Conservation (phyloP, 2,113 vertebrate species). For the Alexandromys fortis region DNA sequence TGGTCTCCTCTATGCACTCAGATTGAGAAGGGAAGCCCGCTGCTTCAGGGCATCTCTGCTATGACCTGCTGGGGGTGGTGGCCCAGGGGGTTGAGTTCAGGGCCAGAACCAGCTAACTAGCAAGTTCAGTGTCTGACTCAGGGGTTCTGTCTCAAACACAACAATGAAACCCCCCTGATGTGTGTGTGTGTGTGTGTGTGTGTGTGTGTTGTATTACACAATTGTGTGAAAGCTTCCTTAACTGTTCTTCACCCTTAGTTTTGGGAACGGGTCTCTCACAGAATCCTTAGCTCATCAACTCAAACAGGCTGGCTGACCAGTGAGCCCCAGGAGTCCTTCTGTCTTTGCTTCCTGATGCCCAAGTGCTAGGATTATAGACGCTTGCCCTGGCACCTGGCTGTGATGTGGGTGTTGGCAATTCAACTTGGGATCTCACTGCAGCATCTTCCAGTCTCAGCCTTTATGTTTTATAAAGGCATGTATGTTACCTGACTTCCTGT, state of each 20-base stretch:
- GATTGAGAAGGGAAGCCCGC: not conserved
- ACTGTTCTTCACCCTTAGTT: not conserved
- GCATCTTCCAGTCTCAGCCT: not conserved
- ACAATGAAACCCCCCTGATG: not conserved
- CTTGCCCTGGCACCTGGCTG: not conserved
- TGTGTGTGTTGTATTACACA: not conserved
- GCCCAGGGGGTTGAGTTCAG: not conserved
- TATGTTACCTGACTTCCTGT: not conserved
- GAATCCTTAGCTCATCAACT: not conserved
- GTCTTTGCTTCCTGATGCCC: not conserved
- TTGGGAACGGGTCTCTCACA: not conserved
- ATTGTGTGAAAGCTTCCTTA: not conserved
- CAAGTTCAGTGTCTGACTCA: not conserved
- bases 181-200: not conserved
- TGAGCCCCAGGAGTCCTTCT: not conserved
- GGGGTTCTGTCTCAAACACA: not conserved
- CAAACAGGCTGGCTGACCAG: not conserved
- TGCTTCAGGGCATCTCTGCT: too few relatives aligned
- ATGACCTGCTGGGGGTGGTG: not conserved
- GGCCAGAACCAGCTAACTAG: not conserved
- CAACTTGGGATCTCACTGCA: not conserved
- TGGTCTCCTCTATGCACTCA: conserved; percentile 27
- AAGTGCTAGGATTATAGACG: not conserved
- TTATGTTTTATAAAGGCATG: not conserved
- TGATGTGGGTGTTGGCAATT: not conserved